Percentiles rank a stretch among this genome's conserved stretches.
Conservation (phyloP, 2,113 vertebrate species). For the Silurus glanis region DNA sequence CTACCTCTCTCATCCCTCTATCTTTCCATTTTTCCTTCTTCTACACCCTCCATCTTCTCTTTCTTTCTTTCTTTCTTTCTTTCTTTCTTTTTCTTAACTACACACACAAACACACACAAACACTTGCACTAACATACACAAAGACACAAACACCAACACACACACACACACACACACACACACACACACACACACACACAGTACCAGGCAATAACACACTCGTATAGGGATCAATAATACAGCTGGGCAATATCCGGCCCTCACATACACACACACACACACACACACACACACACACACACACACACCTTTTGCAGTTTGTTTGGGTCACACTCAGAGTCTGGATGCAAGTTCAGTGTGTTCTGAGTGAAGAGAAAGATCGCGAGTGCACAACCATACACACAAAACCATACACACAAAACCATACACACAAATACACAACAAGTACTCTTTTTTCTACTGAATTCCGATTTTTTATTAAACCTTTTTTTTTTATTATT, state of each 20-base stretch:
- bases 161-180: no score
- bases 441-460: not conserved
- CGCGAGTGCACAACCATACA: not conserved
- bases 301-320: not conserved
- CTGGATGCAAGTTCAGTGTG: not conserved
- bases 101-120: no score
- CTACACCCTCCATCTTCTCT: not conserved
- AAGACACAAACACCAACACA: no score
- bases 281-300: slow-evolving; percentile 9
- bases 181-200: slow-evolving; percentile 28
- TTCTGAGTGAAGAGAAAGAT: not conserved
- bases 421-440: not conserved
- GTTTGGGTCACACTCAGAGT: not conserved
- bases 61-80: slow-evolving; percentile 13
- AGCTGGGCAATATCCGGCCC: slow-evolving; percentile 63
- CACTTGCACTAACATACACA: no score
- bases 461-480: not conserved
- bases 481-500: no score
- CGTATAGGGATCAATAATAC: slow-evolving; percentile 69
- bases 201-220: slow-evolving; percentile 71
- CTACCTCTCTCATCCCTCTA: not conserved
- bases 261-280: slow-evolving; percentile 29
- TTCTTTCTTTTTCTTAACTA: not conserved
- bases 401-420: no score
- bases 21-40: slow-evolving; percentile 10